Percentiles rank a stretch among this genome's conserved stretches.
These are phyloP conservation scores for Tiliacea citrago DNA, from an alignment of 2,888 invertebrate species.

Conservation along the genomic window DNA sequence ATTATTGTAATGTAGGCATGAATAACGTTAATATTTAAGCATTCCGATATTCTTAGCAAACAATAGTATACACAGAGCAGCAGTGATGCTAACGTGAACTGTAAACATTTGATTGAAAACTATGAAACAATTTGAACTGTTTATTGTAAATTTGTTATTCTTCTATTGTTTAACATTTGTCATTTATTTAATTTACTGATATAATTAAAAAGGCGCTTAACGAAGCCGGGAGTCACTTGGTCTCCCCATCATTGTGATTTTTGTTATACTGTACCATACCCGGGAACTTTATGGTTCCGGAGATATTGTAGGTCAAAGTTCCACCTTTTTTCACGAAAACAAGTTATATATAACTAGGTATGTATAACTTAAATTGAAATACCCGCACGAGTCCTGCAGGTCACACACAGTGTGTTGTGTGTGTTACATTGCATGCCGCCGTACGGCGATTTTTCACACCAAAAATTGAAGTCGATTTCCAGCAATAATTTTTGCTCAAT, in stretches of 20 bases:
- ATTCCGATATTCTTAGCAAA: background rate
- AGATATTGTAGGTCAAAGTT: background rate
- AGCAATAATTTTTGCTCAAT: background rate
- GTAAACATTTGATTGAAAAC: conserved; percentile 25
- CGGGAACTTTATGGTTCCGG: background rate
- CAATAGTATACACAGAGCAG: background rate
- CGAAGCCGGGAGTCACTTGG: background rate
- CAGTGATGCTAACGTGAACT: background rate
- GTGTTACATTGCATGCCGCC: background rate
- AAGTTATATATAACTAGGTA: too few relatives aligned
- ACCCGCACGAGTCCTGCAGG: background rate
- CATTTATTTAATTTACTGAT: too few relatives aligned
- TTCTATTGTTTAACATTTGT: background rate
- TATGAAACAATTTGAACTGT: conserved; percentile 3
- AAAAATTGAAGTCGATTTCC: background rate
- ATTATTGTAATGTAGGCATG: too few relatives aligned
- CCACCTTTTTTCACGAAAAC: background rate
- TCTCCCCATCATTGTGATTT: background rate
- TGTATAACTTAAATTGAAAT: too few relatives aligned
- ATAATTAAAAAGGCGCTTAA: too few relatives aligned
- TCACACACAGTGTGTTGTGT: background rate
- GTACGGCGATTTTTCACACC: background rate
- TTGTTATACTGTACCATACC: background rate
- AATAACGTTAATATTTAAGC: background rate
- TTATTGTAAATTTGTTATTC: background rate